Evolutionary conservation across 92 coral and sea anemone genomes (phyloP).

Genomic region (Epizoanthus scotinus): DNA sequence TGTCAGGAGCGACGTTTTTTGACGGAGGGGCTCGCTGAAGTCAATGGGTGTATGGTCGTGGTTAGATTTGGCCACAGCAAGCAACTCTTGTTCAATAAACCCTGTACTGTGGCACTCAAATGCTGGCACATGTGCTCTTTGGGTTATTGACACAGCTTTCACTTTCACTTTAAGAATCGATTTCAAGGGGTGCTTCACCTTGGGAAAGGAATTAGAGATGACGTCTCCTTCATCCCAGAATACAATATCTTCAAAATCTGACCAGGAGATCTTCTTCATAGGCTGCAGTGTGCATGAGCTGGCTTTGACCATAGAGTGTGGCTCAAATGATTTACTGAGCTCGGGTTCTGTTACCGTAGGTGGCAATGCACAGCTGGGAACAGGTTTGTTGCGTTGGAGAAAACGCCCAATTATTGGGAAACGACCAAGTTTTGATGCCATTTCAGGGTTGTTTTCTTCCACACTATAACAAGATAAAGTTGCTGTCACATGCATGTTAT

Average conservation of each 20-base stretch:
- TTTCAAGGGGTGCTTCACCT: not conserved
- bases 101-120: not conserved
- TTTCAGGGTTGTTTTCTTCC: not conserved
- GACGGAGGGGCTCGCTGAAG: not conserved
- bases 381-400: constrained; percentile 8
- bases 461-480: not conserved
- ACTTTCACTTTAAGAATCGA: not conserved
- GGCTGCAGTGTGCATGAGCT: not conserved
- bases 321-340: not conserved
- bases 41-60: not conserved
- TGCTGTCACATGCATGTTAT: no score
- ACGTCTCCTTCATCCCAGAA: not conserved
- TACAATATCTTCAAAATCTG: not conserved
- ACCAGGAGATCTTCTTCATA: not conserved
- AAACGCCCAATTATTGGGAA: not conserved
- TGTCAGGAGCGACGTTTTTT: not conserved
- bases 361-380: not conserved
- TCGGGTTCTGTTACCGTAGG: not conserved
- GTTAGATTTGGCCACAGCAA: not conserved
- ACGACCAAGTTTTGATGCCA: not conserved
- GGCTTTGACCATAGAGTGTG: not conserved
- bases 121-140: not conserved
- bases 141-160: not conserved
- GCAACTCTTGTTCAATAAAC: not conserved
- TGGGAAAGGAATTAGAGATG: not conserved